These are phyloP conservation scores for Hemichromis elongatus DNA, from an alignment of 2,113 vertebrate genomes.

Conservation along the genomic window DNA sequence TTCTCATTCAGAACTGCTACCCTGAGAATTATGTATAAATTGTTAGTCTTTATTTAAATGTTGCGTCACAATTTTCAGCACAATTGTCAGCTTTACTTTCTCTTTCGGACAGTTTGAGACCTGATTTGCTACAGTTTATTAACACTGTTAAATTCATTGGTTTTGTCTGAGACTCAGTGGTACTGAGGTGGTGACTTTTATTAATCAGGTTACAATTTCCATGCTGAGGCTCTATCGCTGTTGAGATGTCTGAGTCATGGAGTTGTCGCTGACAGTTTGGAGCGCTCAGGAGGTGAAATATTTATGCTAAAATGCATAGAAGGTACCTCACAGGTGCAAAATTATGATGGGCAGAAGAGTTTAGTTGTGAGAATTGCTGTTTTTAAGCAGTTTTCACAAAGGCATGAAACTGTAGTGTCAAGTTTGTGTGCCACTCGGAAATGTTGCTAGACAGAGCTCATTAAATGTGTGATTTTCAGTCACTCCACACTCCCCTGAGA, in stretches of 20 bases:
- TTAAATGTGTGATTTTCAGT: conserved; percentile 2
- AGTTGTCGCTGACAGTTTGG: neutral
- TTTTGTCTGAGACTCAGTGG: neutral
- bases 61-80: neutral
- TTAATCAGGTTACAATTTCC: neutral
- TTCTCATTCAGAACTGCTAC: neutral
- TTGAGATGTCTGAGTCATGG: neutral
- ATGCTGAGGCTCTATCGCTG: neutral
- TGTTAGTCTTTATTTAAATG: neutral
- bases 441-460: neutral
- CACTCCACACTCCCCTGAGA: neutral
- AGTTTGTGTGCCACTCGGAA: neutral
- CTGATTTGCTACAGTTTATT: neutral
- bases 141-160: neutral
- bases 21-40: neutral
- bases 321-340: neutral
- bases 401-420: neutral
- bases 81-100: neutral
- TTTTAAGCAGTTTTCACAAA: neutral
- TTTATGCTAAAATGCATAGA: neutral
- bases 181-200: conserved; percentile 10
- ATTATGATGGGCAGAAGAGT: neutral
- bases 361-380: neutral
- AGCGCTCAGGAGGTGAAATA: neutral
- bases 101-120: neutral